A percentile compares a stretch with the other conserved stretches of the same genome.
phyloP scores from a whole-genome alignment of 1,140 invertebrate species.

The Nebria ingens region DNA sequence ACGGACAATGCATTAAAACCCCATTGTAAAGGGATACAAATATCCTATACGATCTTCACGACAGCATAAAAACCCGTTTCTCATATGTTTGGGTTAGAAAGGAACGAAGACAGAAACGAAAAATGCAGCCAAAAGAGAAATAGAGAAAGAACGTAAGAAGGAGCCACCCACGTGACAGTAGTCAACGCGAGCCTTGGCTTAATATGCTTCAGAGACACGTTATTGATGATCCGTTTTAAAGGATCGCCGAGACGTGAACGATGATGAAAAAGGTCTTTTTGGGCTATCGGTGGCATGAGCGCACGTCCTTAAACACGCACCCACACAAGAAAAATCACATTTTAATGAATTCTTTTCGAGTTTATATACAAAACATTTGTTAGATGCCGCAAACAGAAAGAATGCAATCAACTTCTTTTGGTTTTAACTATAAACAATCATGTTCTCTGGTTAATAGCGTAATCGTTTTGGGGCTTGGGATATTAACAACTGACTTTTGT shows the following conservation, averaged over 20 bases:
- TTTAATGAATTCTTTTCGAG: background rate
- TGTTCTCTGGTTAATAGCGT: no score
- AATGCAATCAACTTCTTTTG: no score
- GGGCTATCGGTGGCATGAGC: background rate
- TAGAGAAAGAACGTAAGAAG: background rate
- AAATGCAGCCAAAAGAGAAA: background rate
- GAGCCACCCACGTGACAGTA: background rate
- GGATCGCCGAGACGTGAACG: constrained; percentile 4
- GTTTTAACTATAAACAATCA: no score
- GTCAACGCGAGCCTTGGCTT: background rate
- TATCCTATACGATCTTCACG: constrained; percentile 1
- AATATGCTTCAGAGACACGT: constrained; percentile 8
- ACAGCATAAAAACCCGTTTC: constrained; percentile 8
- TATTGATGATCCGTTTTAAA: constrained; percentile 7
- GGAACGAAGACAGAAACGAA: background rate
- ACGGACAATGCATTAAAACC: background rate
- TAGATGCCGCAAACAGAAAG: background rate
- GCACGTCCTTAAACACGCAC: background rate
- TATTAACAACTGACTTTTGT: no score
- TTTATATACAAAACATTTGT: constrained; percentile 2
- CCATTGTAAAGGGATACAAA: background rate
- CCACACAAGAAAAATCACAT: constrained; percentile 5
- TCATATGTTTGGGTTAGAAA: background rate
- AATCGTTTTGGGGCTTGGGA: no score
- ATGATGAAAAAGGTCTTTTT: constrained; percentile 7